phyloP scores from a whole-genome alignment of 2,888 invertebrate genomes.

The Listrodromus nycthemerus region DNA sequence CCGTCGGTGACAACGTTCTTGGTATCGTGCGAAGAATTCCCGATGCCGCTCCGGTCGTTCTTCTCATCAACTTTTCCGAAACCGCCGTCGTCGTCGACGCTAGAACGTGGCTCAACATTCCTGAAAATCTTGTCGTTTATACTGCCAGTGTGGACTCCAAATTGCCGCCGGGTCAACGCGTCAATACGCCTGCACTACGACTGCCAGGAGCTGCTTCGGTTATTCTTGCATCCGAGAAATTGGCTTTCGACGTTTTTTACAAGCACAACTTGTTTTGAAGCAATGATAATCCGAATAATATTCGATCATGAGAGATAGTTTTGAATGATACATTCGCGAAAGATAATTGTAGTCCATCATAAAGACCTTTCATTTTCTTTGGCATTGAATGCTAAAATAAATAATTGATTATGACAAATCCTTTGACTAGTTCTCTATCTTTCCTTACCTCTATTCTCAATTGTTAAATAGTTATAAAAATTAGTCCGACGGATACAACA shows the following conservation, averaged over 20 bases:
- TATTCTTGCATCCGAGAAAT: conserved; percentile 48
- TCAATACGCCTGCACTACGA: conserved; percentile 55
- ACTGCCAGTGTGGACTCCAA: conserved; percentile 71
- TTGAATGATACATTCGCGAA: background rate
- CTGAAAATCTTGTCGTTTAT: conserved; percentile 71
- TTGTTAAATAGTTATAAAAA: background rate
- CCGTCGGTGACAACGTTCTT: conserved; percentile 71
- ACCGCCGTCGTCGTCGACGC: conserved; percentile 70
- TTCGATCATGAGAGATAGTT: background rate
- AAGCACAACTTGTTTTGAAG: background rate
- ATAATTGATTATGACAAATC: background rate
- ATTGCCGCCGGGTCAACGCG: conserved; percentile 51
- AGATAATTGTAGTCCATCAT: background rate
- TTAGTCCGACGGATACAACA: background rate
- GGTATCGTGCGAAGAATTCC: conserved; percentile 72
- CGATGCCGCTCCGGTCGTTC: conserved; percentile 62
- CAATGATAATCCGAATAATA: background rate
- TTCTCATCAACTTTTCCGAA: conserved; percentile 75
- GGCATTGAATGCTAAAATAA: conserved; percentile 7
- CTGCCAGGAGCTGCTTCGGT: conserved; percentile 68
- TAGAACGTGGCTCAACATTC: conserved; percentile 72
- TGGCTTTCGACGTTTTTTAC: background rate
- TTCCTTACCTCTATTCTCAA: too few relatives aligned
- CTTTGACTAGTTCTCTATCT: background rate
- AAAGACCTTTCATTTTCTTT: background rate